Conservation (phyloP, 2,797 vertebrate genomes). For the Pipistrellus pygmaeus region DNA sequence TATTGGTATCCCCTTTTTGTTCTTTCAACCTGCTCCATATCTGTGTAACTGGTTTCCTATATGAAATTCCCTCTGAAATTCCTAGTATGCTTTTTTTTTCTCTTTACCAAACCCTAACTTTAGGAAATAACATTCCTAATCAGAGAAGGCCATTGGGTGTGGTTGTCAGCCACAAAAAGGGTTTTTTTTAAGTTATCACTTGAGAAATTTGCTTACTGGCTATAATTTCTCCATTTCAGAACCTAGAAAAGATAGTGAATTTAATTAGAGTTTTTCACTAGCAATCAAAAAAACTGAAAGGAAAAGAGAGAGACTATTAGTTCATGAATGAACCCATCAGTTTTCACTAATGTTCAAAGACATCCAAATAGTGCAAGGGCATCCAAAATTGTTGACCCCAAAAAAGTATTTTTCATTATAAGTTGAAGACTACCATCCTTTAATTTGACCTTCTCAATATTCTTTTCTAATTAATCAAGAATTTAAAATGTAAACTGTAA, state of each 20-base stretch:
- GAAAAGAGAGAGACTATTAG: neutral
- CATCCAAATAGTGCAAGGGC: neutral
- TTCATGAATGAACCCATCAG: neutral
- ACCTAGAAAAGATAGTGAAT: constrained; percentile 34
- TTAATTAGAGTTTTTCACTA: neutral
- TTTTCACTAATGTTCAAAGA: constrained; percentile 31
- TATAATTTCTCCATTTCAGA: constrained; percentile 17
- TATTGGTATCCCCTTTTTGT: neutral
- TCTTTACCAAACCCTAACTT: constrained; percentile 5
- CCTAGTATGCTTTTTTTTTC: neutral
- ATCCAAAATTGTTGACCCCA: neutral
- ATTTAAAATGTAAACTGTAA: neutral
- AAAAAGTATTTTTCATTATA: neutral
- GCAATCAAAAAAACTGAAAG: neutral
- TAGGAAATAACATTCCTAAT: constrained; percentile 5
- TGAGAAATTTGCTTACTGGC: neutral
- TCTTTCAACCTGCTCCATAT: constrained; percentile 7
- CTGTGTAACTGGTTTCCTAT: neutral
- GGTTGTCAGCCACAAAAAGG: neutral
- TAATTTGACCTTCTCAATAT: constrained; percentile 15
- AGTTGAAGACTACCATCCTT: constrained; percentile 8
- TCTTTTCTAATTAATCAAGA: neutral
- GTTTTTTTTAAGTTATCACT: neutral
- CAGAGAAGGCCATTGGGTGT: neutral
- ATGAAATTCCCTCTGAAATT: constrained; percentile 32